Conservation (phyloP, 2,797 vertebrate species). For the Lepus oiostolus region DNA sequence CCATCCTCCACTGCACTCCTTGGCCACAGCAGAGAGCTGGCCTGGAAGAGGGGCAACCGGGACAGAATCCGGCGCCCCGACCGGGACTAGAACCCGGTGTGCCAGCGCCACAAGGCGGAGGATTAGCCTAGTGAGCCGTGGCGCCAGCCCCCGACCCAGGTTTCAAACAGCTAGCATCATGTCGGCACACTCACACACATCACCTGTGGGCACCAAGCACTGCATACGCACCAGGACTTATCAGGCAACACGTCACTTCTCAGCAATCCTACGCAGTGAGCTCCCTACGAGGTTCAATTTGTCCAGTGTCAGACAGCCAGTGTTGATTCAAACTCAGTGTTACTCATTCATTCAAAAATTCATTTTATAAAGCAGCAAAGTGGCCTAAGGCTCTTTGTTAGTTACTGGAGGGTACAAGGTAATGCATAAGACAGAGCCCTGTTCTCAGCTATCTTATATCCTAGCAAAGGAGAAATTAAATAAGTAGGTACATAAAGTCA, state of each 20-base stretch:
- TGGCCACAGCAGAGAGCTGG: too few species aligned
- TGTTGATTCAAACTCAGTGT: conserved; percentile 23
- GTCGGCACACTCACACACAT: neutral
- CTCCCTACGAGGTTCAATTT: conserved; percentile 30
- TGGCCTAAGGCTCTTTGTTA: neutral
- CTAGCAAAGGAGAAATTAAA: conserved; percentile 9
- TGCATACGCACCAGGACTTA: neutral
- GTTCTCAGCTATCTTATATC: neutral
- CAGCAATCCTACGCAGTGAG: neutral
- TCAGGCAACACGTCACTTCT: neutral
- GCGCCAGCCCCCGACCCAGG: neutral
- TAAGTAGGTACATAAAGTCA: neutral
- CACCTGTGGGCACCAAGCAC: neutral
- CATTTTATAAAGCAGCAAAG: conserved; percentile 7
- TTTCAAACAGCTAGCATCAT: conserved; percentile 9
- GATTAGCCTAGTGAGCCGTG: too few species aligned
- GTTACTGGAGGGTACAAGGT: neutral
- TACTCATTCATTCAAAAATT: conserved; percentile 30
- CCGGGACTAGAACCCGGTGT: too few species aligned
- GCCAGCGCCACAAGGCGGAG: too few species aligned
- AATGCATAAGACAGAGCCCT: neutral
- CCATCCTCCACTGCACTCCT: too few species aligned
- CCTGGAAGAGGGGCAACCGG: too few species aligned
- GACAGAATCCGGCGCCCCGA: too few species aligned
- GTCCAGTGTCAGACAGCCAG: conserved; percentile 6